Evolutionary conservation across 2,797 vertebrate genomes (phyloP).

Genomic region (Manis pentadactyla): DNA sequence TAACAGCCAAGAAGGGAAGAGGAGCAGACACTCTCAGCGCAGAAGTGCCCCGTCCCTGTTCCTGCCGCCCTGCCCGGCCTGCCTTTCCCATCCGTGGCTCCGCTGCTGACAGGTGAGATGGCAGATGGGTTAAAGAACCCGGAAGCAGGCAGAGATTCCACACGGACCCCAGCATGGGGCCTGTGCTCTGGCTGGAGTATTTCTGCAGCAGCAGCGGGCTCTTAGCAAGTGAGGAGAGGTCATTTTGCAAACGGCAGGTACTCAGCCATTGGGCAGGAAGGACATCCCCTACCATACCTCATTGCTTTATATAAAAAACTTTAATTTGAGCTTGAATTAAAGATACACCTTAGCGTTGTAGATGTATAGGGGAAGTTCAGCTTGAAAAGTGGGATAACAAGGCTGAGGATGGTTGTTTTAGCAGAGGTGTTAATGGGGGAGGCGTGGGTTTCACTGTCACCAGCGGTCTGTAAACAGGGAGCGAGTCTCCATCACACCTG

Average conservation of each 20-base stretch:
- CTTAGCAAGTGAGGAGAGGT: not conserved
- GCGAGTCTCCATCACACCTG: not conserved
- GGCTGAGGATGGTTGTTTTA: not conserved
- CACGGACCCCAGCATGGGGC: not conserved
- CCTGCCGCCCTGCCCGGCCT: not conserved
- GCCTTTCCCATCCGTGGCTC: not conserved
- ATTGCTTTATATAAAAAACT: not conserved
- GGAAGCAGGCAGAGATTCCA: not conserved
- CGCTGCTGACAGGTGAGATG: not conserved
- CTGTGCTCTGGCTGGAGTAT: not conserved
- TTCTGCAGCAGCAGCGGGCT: not conserved
- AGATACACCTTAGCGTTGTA: not conserved
- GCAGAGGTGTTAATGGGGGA: not conserved
- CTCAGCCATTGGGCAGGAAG: not conserved
- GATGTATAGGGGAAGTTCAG: not conserved
- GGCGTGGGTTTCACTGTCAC: not conserved
- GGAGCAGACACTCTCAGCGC: not conserved
- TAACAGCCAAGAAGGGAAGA: not conserved
- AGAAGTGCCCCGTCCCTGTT: fast-evolving
- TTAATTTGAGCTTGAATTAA: not conserved
- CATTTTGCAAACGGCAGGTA: not conserved
- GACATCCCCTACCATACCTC: not conserved
- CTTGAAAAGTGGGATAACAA: not conserved
- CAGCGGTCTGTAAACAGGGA: not conserved
- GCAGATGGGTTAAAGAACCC: not conserved